These are phyloP conservation scores for Mystacides longicornis DNA, from an alignment of 2,888 invertebrate genomes.

Conservation along the genomic window DNA sequence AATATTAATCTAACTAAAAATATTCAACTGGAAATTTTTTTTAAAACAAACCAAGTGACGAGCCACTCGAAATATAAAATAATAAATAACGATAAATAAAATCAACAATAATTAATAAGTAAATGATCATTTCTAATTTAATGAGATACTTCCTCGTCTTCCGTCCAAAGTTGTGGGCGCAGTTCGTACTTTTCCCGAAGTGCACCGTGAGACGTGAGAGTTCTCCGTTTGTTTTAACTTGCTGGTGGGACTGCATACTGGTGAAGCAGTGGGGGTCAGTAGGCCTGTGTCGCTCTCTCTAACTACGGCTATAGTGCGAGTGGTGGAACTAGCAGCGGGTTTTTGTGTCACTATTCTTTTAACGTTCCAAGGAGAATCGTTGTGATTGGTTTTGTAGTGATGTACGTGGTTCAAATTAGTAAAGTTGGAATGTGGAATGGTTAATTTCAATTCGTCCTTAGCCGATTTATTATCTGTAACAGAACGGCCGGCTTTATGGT, in stretches of 20 bases:
- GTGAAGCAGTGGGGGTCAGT: conserved; percentile 46
- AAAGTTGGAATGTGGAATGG: conserved; percentile 40
- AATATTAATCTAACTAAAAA: too few species aligned
- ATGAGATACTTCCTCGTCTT: too few species aligned
- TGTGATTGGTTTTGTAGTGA: conserved; percentile 12
- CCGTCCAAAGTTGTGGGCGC: too few species aligned
- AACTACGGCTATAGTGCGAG: conserved; percentile 4
- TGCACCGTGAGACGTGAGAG: too few species aligned
- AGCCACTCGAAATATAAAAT: too few species aligned
- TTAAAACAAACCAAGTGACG: too few species aligned
- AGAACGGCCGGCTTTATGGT: conserved; percentile 41
- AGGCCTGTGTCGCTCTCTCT: conserved; percentile 34
- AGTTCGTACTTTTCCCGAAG: too few species aligned
- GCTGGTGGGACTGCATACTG: conserved; percentile 35
- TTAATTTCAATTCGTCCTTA: conserved; percentile 39
- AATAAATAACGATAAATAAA: too few species aligned
- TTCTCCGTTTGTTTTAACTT: conserved; percentile 28
- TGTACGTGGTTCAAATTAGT: conserved; percentile 29
- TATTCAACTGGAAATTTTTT: too few species aligned
- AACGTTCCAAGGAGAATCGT: conserved; percentile 5
- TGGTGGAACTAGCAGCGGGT: conserved; percentile 5
- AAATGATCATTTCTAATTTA: too few species aligned
- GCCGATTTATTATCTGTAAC: conserved; percentile 39
- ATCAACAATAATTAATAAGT: too few species aligned
- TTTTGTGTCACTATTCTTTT: conserved; percentile 6